Percentiles rank a stretch among this genome's conserved stretches.
Conservation (phyloP, 2,113 vertebrate genomes). For the Indicator indicator region DNA sequence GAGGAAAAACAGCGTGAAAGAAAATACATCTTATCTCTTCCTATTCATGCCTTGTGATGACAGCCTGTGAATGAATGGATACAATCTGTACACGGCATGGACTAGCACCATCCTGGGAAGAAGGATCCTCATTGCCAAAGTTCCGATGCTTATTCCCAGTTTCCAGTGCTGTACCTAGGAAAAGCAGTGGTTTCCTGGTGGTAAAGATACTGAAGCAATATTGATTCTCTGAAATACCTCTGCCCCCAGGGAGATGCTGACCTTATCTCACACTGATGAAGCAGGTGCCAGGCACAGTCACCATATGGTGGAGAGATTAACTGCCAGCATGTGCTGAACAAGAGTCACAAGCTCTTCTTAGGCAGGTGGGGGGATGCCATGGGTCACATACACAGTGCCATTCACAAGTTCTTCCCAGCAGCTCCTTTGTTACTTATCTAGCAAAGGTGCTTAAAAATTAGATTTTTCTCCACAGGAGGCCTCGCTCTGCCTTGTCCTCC, state of each 20-base stretch:
- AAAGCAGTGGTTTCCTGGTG: fast-evolving
- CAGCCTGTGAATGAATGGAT: not conserved
- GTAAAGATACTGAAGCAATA: not conserved
- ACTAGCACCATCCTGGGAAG: not conserved
- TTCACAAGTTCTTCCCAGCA: not conserved
- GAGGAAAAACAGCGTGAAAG: not conserved
- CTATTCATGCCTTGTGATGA: not conserved
- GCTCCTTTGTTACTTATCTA: not conserved
- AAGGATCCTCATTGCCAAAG: not conserved
- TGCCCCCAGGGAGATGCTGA: constrained; percentile 8
- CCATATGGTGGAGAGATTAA: constrained; percentile 49
- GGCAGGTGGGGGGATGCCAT: not conserved
- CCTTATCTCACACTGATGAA: constrained; percentile 19
- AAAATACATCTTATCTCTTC: not conserved
- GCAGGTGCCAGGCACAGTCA: constrained; percentile 34
- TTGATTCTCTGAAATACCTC: not conserved
- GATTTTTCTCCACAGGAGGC: not conserved
- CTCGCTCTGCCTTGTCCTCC: not conserved
- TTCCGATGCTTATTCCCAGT: not conserved
- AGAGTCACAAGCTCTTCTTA: not conserved
- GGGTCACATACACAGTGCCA: not conserved
- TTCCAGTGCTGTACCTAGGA: not conserved
- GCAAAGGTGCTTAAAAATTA: constrained; percentile 39
- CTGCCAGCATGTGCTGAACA: not conserved
- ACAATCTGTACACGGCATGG: fast-evolving